Evolutionary conservation across 2,797 vertebrate genomes (phyloP).

Genomic region (Falco columbarius): DNA sequence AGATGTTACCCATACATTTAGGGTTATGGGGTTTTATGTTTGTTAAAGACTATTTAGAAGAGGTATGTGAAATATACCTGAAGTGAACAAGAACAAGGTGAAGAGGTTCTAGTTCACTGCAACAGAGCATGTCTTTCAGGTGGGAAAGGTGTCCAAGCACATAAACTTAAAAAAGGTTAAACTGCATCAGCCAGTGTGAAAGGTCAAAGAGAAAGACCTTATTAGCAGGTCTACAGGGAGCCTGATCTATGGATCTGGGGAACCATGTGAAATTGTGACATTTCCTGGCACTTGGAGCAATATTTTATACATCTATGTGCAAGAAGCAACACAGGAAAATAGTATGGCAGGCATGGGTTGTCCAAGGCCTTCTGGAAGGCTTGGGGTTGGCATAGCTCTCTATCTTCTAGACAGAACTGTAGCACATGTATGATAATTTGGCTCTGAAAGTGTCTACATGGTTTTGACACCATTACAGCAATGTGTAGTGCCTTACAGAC

Average conservation of each 20-base stretch:
- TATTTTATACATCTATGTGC: background rate
- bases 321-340: background rate
- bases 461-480: background rate
- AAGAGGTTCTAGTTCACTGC: background rate
- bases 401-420: background rate
- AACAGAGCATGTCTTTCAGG: rapidly evolving
- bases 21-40: background rate
- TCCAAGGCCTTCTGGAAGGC: background rate
- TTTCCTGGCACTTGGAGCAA: background rate
- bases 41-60: background rate
- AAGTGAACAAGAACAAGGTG: background rate
- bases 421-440: background rate
- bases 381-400: background rate
- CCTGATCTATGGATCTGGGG: background rate
- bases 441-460: background rate
- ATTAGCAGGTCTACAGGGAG: background rate
- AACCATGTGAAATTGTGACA: background rate
- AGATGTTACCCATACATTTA: background rate
- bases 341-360: background rate
- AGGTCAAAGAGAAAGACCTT: background rate
- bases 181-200: rapidly evolving
- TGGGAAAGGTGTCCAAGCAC: background rate
- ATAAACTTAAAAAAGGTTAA: background rate
- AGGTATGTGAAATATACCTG: background rate
- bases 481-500: background rate